Conservation (phyloP, 2,113 vertebrate genomes). For the Eidolon helvum region DNA sequence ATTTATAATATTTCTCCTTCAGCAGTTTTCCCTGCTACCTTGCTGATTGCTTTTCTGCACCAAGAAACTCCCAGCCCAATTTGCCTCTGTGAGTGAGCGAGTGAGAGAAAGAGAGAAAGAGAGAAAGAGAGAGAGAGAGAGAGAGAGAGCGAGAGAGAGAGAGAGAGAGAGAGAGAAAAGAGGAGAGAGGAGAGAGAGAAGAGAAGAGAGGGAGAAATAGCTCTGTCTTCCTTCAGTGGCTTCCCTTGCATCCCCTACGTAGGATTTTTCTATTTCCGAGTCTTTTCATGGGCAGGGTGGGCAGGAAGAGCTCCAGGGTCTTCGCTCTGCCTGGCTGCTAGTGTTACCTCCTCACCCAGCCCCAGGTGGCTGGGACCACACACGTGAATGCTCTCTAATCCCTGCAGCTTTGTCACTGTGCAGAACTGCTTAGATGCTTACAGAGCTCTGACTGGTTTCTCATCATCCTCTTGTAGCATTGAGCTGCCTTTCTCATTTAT, state of each 20-base stretch:
- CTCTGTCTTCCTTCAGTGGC: background rate
- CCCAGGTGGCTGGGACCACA: fast-evolving
- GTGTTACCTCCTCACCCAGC: background rate
- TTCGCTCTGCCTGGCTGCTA: fast-evolving
- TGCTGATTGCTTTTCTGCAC: slow-evolving; percentile 36
- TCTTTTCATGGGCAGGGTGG: fast-evolving
- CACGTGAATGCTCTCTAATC: background rate
- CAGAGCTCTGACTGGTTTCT: background rate
- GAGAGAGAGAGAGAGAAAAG: background rate
- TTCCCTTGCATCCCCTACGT: fast-evolving
- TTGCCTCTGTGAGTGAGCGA: background rate
- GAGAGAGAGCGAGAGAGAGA: too few relatives aligned
- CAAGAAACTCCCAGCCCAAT: background rate
- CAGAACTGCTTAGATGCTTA: background rate
- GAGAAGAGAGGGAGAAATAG: background rate
- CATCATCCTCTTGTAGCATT: background rate
- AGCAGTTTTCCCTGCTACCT: background rate
- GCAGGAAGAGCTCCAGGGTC: background rate
- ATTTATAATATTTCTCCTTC: slow-evolving; percentile 61
- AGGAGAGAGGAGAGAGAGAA: background rate
- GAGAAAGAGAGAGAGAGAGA: background rate
- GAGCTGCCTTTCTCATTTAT: slow-evolving; percentile 38
- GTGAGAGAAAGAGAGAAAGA: background rate
- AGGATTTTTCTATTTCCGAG: background rate
- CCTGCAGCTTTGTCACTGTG: background rate